Evolutionary conservation across 2,888 invertebrate genomes (phyloP), one percentile per base, ranked within the genome.

Genomic region (Pollenia angustigena): DNA sequence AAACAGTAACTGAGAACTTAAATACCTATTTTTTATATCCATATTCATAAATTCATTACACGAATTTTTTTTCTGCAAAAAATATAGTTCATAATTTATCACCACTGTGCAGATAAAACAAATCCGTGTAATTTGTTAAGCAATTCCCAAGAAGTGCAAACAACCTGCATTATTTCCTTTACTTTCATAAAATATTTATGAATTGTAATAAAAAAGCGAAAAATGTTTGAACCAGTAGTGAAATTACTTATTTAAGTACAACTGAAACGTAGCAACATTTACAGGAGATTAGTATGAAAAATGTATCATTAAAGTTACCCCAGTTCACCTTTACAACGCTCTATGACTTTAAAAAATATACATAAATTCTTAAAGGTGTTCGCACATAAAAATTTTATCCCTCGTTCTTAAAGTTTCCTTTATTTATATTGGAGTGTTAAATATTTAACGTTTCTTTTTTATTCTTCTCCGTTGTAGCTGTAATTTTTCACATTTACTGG

Each of bases 131-230:
- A n/a, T 52, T 12, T 12, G 9, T 16, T 14, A 32, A n/a, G 8
- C 16, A 50, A 12, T 18, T 42, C 32, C 16, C 50, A 16, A 74
- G 40, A 62, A 62, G 12, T 32, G 6, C 32, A 6, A 32, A 32
- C 1, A 32, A 32, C 32, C 4, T 6, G 6, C 32, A 32, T 32
- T 32, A 52, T 46, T 66, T 56, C 56, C 56, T 54, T 76, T 66
- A 66, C 54, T 76, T 46, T 44, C 54, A 56, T 66, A 66, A n/a
- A 76, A 54, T 42, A 76, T 76, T 64, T 66, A 76, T 56, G 54
- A 54, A 46, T 9, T 54, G 42, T 44, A 66, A 76, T 76, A 76
- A 64, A 18, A 48, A 11, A 56, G 9, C 42, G 44, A 12, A 32
- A 6, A 32, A 32, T 32, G 1, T 32, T 16, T 42, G 44, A 66